Percentiles rank a stretch among this genome's conserved stretches.
These are phyloP conservation scores for Leucoraja erinaceus DNA, from an alignment of 2,113 vertebrate species.

Conservation along the genomic window DNA sequence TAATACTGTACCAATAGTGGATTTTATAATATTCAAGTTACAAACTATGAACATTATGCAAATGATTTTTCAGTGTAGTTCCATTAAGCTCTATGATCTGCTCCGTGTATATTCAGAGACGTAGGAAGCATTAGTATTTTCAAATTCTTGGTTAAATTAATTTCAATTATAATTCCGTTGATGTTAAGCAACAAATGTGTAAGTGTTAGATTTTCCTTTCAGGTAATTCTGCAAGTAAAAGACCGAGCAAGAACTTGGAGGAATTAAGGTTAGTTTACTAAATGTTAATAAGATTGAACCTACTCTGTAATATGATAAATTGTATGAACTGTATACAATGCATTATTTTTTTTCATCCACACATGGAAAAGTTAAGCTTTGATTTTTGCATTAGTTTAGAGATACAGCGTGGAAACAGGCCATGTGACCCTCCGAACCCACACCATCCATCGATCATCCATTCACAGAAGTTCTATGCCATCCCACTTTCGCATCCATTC, in stretches of 20 bases:
- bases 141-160: not conserved
- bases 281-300: not conserved
- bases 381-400: not conserved
- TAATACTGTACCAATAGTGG: not conserved
- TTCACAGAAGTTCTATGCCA: too few species aligned
- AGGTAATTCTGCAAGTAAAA: not conserved
- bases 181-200: not conserved
- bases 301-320: not conserved
- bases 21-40: not conserved
- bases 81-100: not conserved
- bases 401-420: too few species aligned
- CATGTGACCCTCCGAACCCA: too few species aligned
- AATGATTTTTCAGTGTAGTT: not conserved
- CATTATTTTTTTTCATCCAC: not conserved
- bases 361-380: not conserved
- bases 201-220: not conserved
- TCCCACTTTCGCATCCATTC: too few species aligned
- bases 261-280: constrained; percentile 4
- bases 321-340: not conserved
- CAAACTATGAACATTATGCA: not conserved
- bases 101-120: not conserved
- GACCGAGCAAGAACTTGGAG: constrained; percentile 25
- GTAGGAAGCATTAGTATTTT: not conserved
- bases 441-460: too few species aligned
- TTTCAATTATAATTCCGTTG: not conserved